phyloP scores from a whole-genome alignment of 2,113 vertebrate species.

The Dasypus novemcinctus region DNA sequence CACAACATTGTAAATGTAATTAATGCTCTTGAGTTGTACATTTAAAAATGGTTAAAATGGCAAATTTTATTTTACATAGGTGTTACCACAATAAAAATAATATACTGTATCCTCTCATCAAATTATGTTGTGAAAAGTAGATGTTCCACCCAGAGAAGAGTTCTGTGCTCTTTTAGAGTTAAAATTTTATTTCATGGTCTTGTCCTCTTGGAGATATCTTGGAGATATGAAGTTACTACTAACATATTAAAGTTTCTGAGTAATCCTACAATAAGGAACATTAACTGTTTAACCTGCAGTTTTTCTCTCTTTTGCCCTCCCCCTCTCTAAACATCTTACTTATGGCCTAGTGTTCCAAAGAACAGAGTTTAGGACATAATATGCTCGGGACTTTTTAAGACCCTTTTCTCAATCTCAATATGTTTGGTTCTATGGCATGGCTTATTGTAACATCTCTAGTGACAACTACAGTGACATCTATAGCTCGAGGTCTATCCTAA shows the following conservation, averaged over 20 bases:
- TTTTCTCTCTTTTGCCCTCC: background rate
- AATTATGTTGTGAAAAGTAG: background rate
- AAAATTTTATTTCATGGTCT: background rate
- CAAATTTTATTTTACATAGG: too few relatives aligned
- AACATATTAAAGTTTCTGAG: background rate
- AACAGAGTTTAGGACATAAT: background rate
- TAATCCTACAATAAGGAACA: background rate
- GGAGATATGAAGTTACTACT: background rate
- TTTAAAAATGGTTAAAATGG: too few relatives aligned
- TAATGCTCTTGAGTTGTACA: too few relatives aligned
- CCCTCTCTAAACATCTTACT: background rate
- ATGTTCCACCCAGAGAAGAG: background rate
- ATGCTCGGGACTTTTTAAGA: background rate
- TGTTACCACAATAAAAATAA: too few relatives aligned
- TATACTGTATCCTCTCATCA: background rate
- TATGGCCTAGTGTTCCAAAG: background rate
- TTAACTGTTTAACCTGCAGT: background rate
- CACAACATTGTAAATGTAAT: too few relatives aligned
- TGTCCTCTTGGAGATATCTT: background rate
- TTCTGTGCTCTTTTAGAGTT: background rate
- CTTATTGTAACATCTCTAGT: background rate
- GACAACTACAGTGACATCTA: background rate
- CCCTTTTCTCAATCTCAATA: background rate
- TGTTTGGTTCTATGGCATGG: background rate
- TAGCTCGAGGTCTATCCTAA: background rate